Conservation (phyloP, 2,113 vertebrate species). For the Labeo rohita region DNA sequence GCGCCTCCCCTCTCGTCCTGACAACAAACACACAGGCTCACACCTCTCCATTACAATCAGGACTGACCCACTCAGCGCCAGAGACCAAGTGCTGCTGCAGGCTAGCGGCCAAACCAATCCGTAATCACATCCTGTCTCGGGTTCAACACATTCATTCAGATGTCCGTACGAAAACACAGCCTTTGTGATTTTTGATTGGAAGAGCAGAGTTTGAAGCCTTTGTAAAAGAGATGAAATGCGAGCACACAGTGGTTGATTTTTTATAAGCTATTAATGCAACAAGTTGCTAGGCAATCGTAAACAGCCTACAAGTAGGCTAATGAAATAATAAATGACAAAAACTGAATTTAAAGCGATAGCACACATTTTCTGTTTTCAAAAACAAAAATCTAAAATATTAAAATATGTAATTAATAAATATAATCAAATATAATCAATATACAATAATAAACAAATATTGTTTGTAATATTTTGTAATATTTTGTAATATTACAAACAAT, state of each 20-base stretch:
- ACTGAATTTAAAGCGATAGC: background rate
- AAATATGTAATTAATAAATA: background rate
- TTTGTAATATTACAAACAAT: too few relatives aligned
- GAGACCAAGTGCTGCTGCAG: constrained; percentile 43
- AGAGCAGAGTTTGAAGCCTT: background rate
- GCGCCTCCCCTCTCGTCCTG: constrained; percentile 36
- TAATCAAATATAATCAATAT: background rate
- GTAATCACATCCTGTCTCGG: constrained; percentile 44
- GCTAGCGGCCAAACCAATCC: constrained; percentile 45
- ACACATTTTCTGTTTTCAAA: background rate
- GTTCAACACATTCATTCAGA: constrained; percentile 41
- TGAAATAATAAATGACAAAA: background rate
- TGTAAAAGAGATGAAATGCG: background rate
- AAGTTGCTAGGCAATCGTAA: background rate
- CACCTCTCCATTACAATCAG: constrained; percentile 60
- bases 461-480: too few relatives aligned
- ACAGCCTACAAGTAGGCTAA: background rate
- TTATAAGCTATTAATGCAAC: background rate
- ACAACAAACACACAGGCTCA: constrained; percentile 53
- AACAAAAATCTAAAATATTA: background rate
- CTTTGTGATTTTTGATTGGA: background rate
- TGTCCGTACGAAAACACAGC: constrained; percentile 1
- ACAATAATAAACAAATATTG: too few relatives aligned
- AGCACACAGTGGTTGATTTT: background rate
- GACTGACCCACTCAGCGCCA: constrained; percentile 43